Conservation (phyloP, 2,797 vertebrate species). For the Sebastes itinus region DNA sequence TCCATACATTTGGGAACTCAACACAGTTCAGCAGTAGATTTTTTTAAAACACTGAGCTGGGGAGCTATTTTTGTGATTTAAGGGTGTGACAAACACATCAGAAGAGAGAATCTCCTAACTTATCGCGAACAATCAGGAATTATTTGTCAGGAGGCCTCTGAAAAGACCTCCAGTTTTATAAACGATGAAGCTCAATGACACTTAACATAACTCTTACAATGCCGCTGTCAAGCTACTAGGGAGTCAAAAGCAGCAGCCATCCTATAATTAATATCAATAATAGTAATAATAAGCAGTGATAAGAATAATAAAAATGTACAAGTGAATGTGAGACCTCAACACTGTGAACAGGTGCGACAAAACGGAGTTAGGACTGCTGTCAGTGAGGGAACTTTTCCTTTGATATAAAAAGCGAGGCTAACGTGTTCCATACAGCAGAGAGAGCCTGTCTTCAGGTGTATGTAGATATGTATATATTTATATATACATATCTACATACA, state of each 20-base stretch:
- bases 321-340: constrained; percentile 59
- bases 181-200: constrained; percentile 48
- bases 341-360: constrained; percentile 52
- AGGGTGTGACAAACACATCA: constrained; percentile 7
- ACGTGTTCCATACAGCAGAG: constrained; percentile 72
- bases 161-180: constrained; percentile 21
- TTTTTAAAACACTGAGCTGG: background rate
- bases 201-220: constrained; percentile 50
- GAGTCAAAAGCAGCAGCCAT: constrained; percentile 70
- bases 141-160: background rate
- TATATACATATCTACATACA: constrained; percentile 21
- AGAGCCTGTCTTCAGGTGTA: constrained; percentile 18
- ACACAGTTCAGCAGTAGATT: background rate
- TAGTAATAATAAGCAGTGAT: constrained; percentile 64
- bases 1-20: background rate
- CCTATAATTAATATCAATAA: constrained; percentile 65
- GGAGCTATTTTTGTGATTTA: background rate
- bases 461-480: constrained; percentile 14
- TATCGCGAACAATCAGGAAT: constrained; percentile 17
- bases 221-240: constrained; percentile 56
- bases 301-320: constrained; percentile 70
- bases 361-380: constrained; percentile 37
- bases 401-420: constrained; percentile 75
- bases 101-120: constrained; percentile 8
- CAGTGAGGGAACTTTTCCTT: constrained; percentile 37